Evolutionary conservation across 2,797 vertebrate genomes (phyloP), one percentile per base, ranked within the genome.

Genomic region (Calcarius lapponicus): DNA sequence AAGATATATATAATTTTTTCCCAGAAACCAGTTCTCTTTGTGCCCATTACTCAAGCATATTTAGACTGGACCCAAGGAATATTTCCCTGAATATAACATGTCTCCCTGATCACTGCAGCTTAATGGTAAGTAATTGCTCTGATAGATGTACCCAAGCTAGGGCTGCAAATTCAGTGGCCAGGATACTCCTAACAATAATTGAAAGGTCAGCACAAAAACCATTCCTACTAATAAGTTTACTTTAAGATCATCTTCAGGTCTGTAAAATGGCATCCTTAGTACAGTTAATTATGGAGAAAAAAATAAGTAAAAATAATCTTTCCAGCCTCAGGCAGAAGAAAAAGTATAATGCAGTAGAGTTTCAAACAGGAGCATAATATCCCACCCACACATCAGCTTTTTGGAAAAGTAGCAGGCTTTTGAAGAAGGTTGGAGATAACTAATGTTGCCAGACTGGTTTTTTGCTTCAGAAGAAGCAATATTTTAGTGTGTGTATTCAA

Each of bases 401-500:
- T 66, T 82, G 48, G 51, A 70, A 75, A 70, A 88, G 43, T 4
- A 43, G 22, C 22, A 34, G 28, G 66, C 66, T 92, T 93, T 93
- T 90, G 86, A 93, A 83, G 79, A 65, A 66, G 47, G 31, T 26
- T 7, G 1, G 54, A 75, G 70, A 69, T 43, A 86, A 51, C 28
- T 43, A 22, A 2, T 80, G 73, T 61, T 95, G 88, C 66, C 82
- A 84, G 60, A 88, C 82, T 60, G 75, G 32, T 83, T 96, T 91
- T 88, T 54, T 85, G 50, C 72, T 86, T 80, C 9, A 17, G 47
- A 86, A 91, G 69, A 40, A 87, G 32, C 34, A 80, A 15, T 50
- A 50, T 54, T 87, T 26, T 32, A 32, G n/a, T 40, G 20, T 48
- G 36, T 76, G 34, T 20, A 86, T 70, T 83, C 43, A 70, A 70